Conservation (phyloP, 2,113 vertebrate genomes). For the Aegypius monachus region DNA sequence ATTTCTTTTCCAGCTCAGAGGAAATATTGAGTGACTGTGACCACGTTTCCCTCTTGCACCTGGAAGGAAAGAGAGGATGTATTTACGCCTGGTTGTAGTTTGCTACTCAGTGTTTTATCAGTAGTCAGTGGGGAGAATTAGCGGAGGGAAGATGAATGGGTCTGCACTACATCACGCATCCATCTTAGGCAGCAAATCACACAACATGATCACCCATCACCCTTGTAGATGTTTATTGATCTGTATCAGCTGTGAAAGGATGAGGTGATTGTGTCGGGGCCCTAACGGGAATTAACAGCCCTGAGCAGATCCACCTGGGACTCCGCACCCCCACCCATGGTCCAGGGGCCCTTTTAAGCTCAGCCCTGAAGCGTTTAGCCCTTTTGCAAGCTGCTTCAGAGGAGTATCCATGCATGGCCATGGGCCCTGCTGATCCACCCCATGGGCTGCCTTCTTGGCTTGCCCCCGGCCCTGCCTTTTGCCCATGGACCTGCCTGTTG, state of each 20-base stretch:
- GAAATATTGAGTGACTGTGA: neutral
- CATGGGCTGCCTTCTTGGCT: too few species aligned
- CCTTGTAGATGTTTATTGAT: neutral
- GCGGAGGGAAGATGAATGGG: neutral
- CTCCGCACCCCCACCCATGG: neutral
- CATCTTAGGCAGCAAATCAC: neutral
- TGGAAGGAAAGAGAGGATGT: neutral
- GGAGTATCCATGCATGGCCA: accelerated
- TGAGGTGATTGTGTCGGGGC: neutral
- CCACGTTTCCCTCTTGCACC: neutral
- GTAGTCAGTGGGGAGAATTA: too few species aligned
- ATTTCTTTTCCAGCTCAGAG: neutral
- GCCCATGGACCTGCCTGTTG: neutral
- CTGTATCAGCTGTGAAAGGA: neutral
- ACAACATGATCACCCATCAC: too few species aligned
- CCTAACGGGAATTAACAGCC: neutral
- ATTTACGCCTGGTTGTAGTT: neutral
- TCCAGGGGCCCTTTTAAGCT: neutral
- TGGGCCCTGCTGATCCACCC: neutral
- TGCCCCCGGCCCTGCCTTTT: too few species aligned
- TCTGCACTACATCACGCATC: neutral
- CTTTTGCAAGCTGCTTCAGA: neutral
- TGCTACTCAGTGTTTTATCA: neutral
- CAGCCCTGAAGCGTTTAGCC: neutral
- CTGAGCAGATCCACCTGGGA: neutral